Base-by-base conservation (phyloP, 2,888 invertebrate species). In the Drosophila maculinotata region DNA sequence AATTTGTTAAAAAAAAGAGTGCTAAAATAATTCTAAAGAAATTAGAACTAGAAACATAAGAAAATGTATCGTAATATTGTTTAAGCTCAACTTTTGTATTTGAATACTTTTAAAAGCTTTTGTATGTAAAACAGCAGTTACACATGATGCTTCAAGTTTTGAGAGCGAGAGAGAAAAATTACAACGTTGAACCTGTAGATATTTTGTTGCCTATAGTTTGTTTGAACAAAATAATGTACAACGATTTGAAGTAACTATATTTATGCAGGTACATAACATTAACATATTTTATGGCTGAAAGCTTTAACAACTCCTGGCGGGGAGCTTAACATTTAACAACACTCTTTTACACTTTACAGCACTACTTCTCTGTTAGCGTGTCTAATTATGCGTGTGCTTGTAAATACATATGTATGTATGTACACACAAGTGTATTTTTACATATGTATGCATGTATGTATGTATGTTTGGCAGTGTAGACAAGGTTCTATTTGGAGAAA, bases 291-390 rank as follows among this genome's bases (percentile, higher is more conserved):
- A 6, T 41, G 7, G 0, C 6, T 2, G n/a, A 23, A 26, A 5
- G 9, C 25, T 4, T 7, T 14, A 28, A 0, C 9, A 39, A 20
- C 33, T 51, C 20, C 30, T 4, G 3, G 3, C 7, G n/a, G 10
- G 10, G 15, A 15, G 14, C 15, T 7, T 9, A 9, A 17, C n/a
- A 4, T 9, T 12, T 42, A 10, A 7, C 20, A 73, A 31, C 56
- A 48, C 73, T 53, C 7, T 20, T 31, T 17, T 1, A 53, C 23
- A 44, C 41, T 68, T 30, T 41, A 17, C 69, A 73, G 62, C 74
- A 73, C 74, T 68, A 15, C 6, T 8, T 7, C 10, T 14, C 17
- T 15, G 14, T 7, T 26, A 15, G 30, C 44, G 28, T 28, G 42
- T 42, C 25, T 9, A n/a, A n/a, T n/a, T n/a, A n/a, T n/a, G n/a